Evolutionary conservation across 2,113 vertebrate genomes (phyloP).

Genomic region (Corythaeola cristata): DNA sequence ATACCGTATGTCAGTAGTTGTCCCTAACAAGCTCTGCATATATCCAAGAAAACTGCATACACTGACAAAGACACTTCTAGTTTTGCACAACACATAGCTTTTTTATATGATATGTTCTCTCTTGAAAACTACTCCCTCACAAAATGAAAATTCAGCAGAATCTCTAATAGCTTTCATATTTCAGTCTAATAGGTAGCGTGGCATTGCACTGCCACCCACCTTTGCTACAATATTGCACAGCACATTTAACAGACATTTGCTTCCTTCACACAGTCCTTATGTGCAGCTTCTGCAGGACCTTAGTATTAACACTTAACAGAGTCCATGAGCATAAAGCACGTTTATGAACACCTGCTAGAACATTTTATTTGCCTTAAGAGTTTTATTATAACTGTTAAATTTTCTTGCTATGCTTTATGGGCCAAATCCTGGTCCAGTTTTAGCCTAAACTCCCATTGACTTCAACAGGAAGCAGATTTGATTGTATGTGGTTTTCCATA

Average conservation of each 20-base stretch:
- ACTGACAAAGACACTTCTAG: slow-evolving; percentile 37
- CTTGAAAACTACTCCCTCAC: slow-evolving; percentile 55
- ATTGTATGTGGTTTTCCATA: not conserved
- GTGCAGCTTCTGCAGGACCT: slow-evolving; percentile 50
- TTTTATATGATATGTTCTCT: slow-evolving; percentile 29
- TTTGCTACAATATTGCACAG: slow-evolving; percentile 53
- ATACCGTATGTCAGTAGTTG: not conserved
- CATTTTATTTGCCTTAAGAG: slow-evolving; percentile 76
- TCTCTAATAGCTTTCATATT: slow-evolving; percentile 74
- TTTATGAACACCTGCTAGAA: slow-evolving; percentile 73
- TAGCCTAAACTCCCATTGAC: not conserved
- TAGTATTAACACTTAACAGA: slow-evolving; percentile 70
- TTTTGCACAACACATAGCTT: slow-evolving; percentile 40
- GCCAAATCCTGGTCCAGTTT: slow-evolving; percentile 45
- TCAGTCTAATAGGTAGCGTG: slow-evolving; percentile 70
- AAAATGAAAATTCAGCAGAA: slow-evolving; percentile 74
- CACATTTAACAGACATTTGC: slow-evolving; percentile 65
- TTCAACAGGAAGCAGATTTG: not conserved
- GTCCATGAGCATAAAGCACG: slow-evolving; percentile 70
- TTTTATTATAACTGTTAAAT: slow-evolving; percentile 70
- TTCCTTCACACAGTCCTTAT: slow-evolving; percentile 45
- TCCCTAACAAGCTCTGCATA: slow-evolving; percentile 35
- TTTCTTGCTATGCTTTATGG: slow-evolving; percentile 74
- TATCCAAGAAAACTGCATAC: slow-evolving; percentile 35
- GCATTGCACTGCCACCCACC: slow-evolving; percentile 60